A percentile compares a stretch with the other conserved stretches of the same genome.
Conservation (phyloP, 2,888 invertebrate species). For the Mechanitis mazaeus region DNA sequence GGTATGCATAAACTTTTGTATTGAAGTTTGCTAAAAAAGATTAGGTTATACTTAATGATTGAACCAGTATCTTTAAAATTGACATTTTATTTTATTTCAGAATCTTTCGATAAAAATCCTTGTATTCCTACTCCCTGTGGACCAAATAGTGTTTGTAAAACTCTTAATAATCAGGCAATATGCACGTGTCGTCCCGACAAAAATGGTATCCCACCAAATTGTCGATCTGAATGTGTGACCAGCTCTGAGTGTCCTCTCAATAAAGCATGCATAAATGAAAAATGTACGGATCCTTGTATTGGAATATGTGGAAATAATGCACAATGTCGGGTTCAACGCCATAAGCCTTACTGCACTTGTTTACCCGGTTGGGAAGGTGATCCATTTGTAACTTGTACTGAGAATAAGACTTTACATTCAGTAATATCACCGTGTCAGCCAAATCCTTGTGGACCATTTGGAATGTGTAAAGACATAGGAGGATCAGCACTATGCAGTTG, state of each 20-base stretch:
- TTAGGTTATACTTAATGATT: neutral
- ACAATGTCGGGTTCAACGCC: slow-evolving; percentile 82
- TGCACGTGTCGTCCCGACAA: slow-evolving; percentile 83
- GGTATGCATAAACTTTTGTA: slow-evolving; percentile 39
- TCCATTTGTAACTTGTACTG: slow-evolving; percentile 78
- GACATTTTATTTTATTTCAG: slow-evolving; percentile 34
- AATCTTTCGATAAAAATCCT: slow-evolving; percentile 71
- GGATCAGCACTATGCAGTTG: slow-evolving; percentile 79
- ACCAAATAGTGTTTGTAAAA: slow-evolving; percentile 82
- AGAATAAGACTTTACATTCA: slow-evolving; percentile 69
- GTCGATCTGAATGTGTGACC: slow-evolving; percentile 86
- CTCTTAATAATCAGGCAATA: slow-evolving; percentile 78
- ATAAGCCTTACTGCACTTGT: slow-evolving; percentile 85
- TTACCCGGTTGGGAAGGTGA: slow-evolving; percentile 83
- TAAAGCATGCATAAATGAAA: slow-evolving; percentile 85
- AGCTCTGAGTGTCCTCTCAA: slow-evolving; percentile 87
- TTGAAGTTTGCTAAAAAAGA: neutral
- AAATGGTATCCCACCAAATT: slow-evolving; percentile 84
- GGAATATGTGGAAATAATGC: slow-evolving; percentile 84
- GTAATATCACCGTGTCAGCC: slow-evolving; percentile 74
- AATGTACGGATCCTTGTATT: slow-evolving; percentile 88
- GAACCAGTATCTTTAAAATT: neutral
- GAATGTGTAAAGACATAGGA: slow-evolving; percentile 75
- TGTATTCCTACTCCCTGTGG: slow-evolving; percentile 89
- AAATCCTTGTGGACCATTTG: slow-evolving; percentile 83